Conservation (phyloP, 2,113 vertebrate species). For the Phyllopteryx taeniolatus region DNA sequence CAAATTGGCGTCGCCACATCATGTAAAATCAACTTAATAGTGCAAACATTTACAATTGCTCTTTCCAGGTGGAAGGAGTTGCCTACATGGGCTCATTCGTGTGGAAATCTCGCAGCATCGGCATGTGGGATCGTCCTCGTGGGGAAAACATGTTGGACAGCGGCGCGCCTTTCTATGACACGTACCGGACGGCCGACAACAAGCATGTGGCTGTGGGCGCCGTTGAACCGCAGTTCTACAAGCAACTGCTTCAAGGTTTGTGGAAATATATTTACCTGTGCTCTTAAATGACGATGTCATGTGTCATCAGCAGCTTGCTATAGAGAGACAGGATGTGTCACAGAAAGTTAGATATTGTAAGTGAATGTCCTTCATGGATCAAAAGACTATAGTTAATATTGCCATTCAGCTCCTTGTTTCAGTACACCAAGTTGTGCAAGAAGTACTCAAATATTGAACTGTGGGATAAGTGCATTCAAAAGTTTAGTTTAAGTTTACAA, state of each 20-base stretch:
- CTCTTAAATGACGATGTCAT: not conserved
- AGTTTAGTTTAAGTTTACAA: too few relatives aligned
- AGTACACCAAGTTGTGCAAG: too few relatives aligned
- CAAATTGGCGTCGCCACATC: not conserved
- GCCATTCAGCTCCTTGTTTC: not conserved
- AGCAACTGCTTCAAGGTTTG: slow-evolving; percentile 80
- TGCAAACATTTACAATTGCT: not conserved
- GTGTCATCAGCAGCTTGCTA: not conserved
- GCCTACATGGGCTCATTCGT: slow-evolving; percentile 90
- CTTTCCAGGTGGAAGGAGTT: slow-evolving; percentile 86
- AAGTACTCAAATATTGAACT: too few relatives aligned
- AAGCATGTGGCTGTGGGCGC: slow-evolving; percentile 89
- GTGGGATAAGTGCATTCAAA: too few relatives aligned
- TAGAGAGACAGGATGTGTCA: not conserved
- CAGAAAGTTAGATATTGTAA: not conserved
- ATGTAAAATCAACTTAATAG: not conserved
- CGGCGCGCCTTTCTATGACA: slow-evolving; percentile 88
- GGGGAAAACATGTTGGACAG: slow-evolving; percentile 89
- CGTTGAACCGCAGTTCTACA: slow-evolving; percentile 88
- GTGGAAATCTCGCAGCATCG: slow-evolving; percentile 79
- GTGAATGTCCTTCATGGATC: not conserved
- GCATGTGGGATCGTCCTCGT: slow-evolving; percentile 76
- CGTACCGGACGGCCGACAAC: slow-evolving; percentile 84
- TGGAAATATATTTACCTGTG: slow-evolving; percentile 1
- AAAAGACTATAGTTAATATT: not conserved